Evolutionary conservation across 2,888 invertebrate species (phyloP), one percentile per base, ranked within the genome.

Genomic region (Melanostoma mellinum): DNA sequence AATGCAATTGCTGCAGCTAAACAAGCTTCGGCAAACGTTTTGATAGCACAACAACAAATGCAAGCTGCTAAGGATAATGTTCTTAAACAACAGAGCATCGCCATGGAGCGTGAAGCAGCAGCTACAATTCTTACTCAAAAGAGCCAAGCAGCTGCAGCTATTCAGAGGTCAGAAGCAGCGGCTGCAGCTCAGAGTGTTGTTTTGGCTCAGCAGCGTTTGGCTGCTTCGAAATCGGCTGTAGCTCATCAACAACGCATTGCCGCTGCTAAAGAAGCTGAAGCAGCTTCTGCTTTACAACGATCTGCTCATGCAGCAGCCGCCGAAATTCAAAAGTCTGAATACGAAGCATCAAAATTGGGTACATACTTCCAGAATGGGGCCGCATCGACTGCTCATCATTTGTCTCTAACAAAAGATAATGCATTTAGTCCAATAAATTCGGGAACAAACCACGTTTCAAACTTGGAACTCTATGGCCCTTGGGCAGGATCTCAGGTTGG

Each of bases 1-100:
- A 93, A 94, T 40, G 94, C 95, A 0, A 93, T 96, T 63, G 94
- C 95, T 3, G 94, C 94, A 0, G 96, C 96, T 0, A 95, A 95
- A 87, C 94, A 95, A 84, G 95, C 95, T 0, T 94, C 95, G 0
- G 92, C 93, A 0, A 94, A 94, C 68, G 95, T 96, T 4, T 92
- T 94, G 87, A 92, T 94, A 9, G 95, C 95, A 0, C 95, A 95
- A 88, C 94, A 94, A 60, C 94, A 94, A 85, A 95, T 96, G 33
- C 93, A 94, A 40, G 94, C 94, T 0, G 95, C 95, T 3, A 96
- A 95, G 88, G 94, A 95, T 84, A 93, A 94, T 1, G 94, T 95
- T 0, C 89, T 95, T 4, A 92, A 94, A 86, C 95, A 95, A 84
- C 96, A 96, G 88, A 94, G 94, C 86, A 91, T 95, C 38, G 95